Percentiles rank a stretch among this genome's conserved stretches.
phyloP scores from a whole-genome alignment of 2,113 vertebrate species.

The Mesoclemmys tuberculata region DNA sequence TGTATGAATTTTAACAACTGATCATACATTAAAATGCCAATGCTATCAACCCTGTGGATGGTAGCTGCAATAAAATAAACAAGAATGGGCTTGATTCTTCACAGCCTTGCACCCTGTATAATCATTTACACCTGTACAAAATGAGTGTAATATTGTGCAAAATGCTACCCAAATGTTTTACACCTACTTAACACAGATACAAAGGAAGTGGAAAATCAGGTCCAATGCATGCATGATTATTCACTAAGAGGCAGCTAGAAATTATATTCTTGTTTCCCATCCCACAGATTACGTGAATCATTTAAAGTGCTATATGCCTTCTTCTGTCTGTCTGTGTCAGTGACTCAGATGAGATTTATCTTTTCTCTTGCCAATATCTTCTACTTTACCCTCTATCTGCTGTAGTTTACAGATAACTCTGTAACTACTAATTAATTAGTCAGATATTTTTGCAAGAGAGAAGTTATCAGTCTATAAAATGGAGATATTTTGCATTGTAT shows the following conservation, averaged over 20 bases:
- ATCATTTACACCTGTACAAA: neutral
- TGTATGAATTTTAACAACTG: conserved; percentile 4
- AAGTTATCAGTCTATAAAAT: neutral
- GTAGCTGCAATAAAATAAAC: neutral
- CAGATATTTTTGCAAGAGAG: neutral
- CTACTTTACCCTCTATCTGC: neutral
- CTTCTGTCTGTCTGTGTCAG: neutral
- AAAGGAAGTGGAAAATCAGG: neutral
- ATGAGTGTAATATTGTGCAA: neutral
- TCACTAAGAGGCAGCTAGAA: neutral
- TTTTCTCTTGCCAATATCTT: neutral
- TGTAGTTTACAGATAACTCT: neutral
- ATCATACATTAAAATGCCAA: neutral
- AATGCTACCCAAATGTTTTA: neutral
- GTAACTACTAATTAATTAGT: neutral
- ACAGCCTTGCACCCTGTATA: fast-evolving
- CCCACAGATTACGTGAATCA: neutral
- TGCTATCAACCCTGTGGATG: neutral
- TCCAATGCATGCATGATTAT: neutral
- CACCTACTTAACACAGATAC: neutral
- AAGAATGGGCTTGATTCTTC: neutral
- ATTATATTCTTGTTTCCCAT: neutral
- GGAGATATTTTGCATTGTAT: neutral
- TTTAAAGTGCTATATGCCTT: neutral
- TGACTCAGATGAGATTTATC: neutral